Conservation (phyloP, 64 coral and sea anemone genomes). For the Anthopleura sola region DNA sequence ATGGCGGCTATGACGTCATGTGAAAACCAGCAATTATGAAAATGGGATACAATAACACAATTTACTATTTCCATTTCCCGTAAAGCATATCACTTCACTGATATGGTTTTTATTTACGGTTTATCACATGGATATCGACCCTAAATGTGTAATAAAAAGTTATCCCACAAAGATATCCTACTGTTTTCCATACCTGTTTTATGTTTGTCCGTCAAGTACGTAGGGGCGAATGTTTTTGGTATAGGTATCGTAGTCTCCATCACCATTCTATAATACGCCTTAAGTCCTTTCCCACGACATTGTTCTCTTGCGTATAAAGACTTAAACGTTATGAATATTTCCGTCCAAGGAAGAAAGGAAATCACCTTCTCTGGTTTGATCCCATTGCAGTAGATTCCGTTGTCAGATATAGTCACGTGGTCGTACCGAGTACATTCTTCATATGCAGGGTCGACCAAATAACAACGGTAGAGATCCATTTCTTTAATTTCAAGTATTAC, state of each 20-base stretch:
- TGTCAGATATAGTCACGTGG: background rate
- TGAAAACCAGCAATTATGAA: too few species aligned
- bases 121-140: too few species aligned
- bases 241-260: background rate
- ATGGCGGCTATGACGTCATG: too few species aligned
- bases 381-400: background rate
- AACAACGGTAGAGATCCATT: background rate
- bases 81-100: too few species aligned
- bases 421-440: background rate
- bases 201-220: background rate
- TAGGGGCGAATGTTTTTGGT: background rate
- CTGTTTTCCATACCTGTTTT: background rate
- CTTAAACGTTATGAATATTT: background rate
- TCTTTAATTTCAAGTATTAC: background rate
- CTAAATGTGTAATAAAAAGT: too few species aligned
- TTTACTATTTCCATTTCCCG: too few species aligned
- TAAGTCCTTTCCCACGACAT: background rate
- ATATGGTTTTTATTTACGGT: too few species aligned
- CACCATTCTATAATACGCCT: background rate
- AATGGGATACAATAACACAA: too few species aligned
- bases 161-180: too few species aligned
- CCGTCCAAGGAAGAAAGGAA: background rate
- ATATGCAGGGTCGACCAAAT: background rate
- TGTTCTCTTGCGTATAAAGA: background rate
- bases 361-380: background rate